These are phyloP conservation scores for Ooceraea biroi DNA, from an alignment of 1,140 invertebrate genomes.

Conservation along the genomic window DNA sequence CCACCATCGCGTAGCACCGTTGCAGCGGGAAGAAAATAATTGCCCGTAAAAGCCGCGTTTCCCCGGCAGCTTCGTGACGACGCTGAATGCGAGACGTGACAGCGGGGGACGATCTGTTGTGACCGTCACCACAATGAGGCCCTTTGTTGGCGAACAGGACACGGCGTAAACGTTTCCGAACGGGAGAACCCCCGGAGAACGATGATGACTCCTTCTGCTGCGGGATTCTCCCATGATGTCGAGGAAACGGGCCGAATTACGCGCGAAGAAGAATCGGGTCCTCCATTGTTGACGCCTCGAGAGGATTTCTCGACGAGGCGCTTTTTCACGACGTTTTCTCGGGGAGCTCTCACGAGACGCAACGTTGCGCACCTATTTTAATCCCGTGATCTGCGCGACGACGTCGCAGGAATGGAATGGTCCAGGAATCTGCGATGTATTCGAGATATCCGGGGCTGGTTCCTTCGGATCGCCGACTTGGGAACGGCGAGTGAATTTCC, in stretches of 20 bases:
- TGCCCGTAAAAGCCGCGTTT: constrained; percentile 77
- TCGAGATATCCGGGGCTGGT: neutral
- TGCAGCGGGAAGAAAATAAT: constrained; percentile 72
- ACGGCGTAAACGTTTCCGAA: constrained; percentile 70
- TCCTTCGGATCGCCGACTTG: too few species aligned
- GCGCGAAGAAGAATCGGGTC: constrained; percentile 62
- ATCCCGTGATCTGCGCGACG: neutral
- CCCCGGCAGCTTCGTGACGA: constrained; percentile 67
- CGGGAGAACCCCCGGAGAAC: constrained; percentile 50
- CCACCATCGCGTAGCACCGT: neutral
- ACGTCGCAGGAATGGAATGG: too few species aligned
- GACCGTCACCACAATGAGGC: constrained; percentile 77
- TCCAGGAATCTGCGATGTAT: neutral
- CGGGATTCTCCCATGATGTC: constrained; percentile 56
- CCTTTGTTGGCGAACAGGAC: constrained; percentile 71
- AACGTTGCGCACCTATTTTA: neutral
- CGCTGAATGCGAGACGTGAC: constrained; percentile 68
- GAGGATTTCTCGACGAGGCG: neutral
- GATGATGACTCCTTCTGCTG: constrained; percentile 74
- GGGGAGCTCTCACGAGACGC: neutral
- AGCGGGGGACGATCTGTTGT: constrained; percentile 79
- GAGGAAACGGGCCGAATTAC: constrained; percentile 39
- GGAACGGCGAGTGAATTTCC: neutral
- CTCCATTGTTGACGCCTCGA: constrained; percentile 55
- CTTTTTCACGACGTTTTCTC: neutral